phyloP scores from a whole-genome alignment of 1,140 invertebrate genomes.

The Anastatus disparis region DNA sequence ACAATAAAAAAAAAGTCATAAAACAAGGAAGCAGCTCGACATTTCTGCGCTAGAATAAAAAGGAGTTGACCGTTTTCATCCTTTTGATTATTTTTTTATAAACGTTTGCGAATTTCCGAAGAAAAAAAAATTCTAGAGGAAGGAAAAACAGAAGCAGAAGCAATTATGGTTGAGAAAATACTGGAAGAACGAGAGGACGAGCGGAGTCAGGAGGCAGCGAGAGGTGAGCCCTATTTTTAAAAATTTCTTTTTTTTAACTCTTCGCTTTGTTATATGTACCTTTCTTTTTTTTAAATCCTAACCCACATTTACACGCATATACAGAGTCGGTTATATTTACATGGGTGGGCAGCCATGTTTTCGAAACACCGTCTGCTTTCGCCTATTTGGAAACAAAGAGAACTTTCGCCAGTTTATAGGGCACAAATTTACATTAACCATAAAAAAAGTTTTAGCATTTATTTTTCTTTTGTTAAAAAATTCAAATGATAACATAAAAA shows the following conservation, averaged over 20 bases:
- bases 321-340: too few species aligned
- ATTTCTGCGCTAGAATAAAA: not conserved
- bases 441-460: too few species aligned
- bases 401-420: too few species aligned
- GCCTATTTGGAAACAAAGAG: too few species aligned
- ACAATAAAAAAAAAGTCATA: slow-evolving; percentile 8
- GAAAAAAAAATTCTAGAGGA: not conserved
- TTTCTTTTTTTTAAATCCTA: too few species aligned
- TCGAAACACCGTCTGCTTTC: too few species aligned
- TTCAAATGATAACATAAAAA: too few species aligned
- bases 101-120: not conserved
- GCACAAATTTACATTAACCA: too few species aligned
- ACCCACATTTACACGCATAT: too few species aligned
- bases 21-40: not conserved
- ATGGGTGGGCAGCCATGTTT: too few species aligned
- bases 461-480: too few species aligned
- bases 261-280: too few species aligned
- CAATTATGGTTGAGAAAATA: slow-evolving; percentile 64
- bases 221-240: slow-evolving; percentile 53
- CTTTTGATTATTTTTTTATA: not conserved
- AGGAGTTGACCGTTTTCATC: slow-evolving; percentile 14
- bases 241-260: not conserved
- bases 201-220: slow-evolving; percentile 48
- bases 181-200: slow-evolving; percentile 59
- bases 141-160: not conserved